Percentiles rank a stretch among this genome's conserved stretches.
These are phyloP conservation scores for Trichonephila clavata DNA, from an alignment of 1,140 invertebrate species.

Conservation along the genomic window DNA sequence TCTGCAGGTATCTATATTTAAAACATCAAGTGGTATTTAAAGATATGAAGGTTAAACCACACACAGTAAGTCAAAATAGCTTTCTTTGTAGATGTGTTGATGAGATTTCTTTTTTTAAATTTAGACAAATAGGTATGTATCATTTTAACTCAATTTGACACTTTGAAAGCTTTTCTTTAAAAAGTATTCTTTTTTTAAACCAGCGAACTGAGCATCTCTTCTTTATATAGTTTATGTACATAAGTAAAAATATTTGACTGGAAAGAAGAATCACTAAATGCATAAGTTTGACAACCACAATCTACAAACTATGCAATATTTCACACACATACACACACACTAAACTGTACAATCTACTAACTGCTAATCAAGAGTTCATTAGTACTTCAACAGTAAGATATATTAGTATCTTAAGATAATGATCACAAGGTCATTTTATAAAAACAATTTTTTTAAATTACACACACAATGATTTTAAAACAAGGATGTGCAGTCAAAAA, in stretches of 20 bases:
- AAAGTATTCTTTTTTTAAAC: slow-evolving; percentile 56
- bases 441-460: slow-evolving; percentile 46
- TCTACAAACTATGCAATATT: slow-evolving; percentile 65
- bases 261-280: slow-evolving; percentile 62
- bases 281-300: slow-evolving; percentile 62
- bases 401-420: slow-evolving; percentile 64
- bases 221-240: slow-evolving; percentile 53
- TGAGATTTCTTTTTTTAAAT: slow-evolving; percentile 38
- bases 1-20: slow-evolving; percentile 55
- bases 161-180: slow-evolving; percentile 47
- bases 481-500: background rate
- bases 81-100: slow-evolving; percentile 52
- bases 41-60: slow-evolving; percentile 74
- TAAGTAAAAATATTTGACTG: slow-evolving; percentile 67
- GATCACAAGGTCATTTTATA: slow-evolving; percentile 55
- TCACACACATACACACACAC: slow-evolving; percentile 46
- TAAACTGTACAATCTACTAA: slow-evolving; percentile 61
- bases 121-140: slow-evolving; percentile 51
- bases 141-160: slow-evolving; percentile 49
- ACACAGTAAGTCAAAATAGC: slow-evolving; percentile 65
- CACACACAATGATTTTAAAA: slow-evolving; percentile 39
- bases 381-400: slow-evolving; percentile 62
- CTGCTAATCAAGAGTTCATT: slow-evolving; percentile 45
- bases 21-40: slow-evolving; percentile 62
- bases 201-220: slow-evolving; percentile 55